These are phyloP conservation scores for Phania funesta DNA, from an alignment of 2,888 invertebrate species.

Conservation along the genomic window DNA sequence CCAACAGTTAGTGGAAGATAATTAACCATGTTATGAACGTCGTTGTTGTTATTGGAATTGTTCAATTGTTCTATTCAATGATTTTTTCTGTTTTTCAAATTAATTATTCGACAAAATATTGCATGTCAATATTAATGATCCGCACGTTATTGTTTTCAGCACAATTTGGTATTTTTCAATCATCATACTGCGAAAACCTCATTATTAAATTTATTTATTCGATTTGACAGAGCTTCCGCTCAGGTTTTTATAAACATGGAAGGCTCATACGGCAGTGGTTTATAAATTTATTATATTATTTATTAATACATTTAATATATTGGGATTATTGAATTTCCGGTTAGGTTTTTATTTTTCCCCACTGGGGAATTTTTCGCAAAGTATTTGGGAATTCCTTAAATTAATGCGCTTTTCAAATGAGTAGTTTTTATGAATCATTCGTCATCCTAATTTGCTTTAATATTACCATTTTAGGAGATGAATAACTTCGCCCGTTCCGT, in stretches of 20 bases:
- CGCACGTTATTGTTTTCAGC: neutral
- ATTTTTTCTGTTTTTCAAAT: slow-evolving; percentile 26
- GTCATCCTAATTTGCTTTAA: too few relatives aligned
- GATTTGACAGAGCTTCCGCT: neutral
- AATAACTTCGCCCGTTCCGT: too few relatives aligned
- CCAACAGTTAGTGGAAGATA: slow-evolving; percentile 11
- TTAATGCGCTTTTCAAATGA: too few relatives aligned
- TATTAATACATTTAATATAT: too few relatives aligned
- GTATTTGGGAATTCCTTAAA: too few relatives aligned
- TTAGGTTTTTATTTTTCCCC: too few relatives aligned
- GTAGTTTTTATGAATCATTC: too few relatives aligned
- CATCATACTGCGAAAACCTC: neutral
- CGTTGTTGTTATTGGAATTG: neutral
- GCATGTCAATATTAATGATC: slow-evolving; percentile 51
- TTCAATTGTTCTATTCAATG: slow-evolving; percentile 34
- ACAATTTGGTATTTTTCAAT: neutral
- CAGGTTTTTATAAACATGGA: neutral
- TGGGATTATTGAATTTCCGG: too few relatives aligned
- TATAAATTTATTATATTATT: too few relatives aligned
- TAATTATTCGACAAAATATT: slow-evolving; percentile 54
- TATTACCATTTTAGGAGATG: too few relatives aligned
- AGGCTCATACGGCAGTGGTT: too few relatives aligned
- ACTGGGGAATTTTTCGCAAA: too few relatives aligned
- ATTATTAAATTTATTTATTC: neutral
- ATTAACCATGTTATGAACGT: neutral